A percentile compares a stretch with the other conserved stretches of the same genome.
Evolutionary conservation across 2,797 vertebrate genomes (phyloP).

Genomic region (Chaetodon trifasciatus): DNA sequence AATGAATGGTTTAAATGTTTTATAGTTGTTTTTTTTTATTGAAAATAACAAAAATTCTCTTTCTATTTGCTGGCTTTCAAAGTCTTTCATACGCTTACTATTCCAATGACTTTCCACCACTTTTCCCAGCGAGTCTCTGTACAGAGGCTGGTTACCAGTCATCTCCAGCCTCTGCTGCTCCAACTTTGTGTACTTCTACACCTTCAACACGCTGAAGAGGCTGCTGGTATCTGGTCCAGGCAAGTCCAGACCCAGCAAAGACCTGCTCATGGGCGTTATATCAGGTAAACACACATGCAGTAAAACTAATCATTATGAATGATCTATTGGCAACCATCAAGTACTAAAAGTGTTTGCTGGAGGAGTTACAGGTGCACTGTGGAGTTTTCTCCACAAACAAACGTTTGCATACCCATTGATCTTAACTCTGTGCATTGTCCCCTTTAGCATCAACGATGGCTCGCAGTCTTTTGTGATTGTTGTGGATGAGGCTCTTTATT

Average conservation of each 20-base stretch:
- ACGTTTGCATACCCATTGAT: not conserved
- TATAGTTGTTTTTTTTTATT: no score
- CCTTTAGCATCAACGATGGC: no score
- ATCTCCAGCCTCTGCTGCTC: constrained; percentile 91
- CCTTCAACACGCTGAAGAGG: constrained; percentile 87
- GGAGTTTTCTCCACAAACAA: not conserved
- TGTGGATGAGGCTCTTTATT: no score
- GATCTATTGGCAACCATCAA: not conserved
- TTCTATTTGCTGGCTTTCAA: no score
- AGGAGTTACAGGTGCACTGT: not conserved
- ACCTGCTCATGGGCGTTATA: constrained; percentile 86
- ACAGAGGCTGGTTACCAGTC: constrained; percentile 90
- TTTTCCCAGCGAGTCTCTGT: constrained; percentile 82
- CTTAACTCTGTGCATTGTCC: no score
- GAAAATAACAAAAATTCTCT: no score
- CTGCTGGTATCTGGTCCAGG: constrained; percentile 54
- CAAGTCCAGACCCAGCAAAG: constrained; percentile 78
- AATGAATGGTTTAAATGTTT: no score
- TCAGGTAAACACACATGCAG: constrained; percentile 74
- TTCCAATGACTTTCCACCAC: constrained; percentile 14
- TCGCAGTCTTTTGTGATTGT: no score
- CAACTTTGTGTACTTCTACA: constrained; percentile 91
- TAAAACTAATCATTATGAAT: not conserved
- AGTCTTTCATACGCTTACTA: not conserved
- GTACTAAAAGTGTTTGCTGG: not conserved